Evolutionary conservation across 2,888 invertebrate genomes (phyloP).

Genomic region (Zhuqinia jingwanae): DNA sequence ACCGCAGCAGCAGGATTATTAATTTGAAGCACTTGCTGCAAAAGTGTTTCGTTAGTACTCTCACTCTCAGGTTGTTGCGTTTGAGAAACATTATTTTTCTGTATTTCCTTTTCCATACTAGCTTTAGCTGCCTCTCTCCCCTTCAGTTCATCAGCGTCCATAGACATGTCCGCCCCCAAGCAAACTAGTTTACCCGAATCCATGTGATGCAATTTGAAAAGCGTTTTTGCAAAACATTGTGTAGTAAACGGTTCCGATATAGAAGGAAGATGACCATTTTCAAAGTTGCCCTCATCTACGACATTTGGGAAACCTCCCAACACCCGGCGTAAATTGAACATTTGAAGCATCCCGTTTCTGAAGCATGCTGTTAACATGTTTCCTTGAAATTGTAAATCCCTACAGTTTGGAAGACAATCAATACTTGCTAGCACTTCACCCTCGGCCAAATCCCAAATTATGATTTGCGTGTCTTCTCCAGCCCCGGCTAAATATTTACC

Average conservation of each 20-base stretch:
- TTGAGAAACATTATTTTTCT: neutral
- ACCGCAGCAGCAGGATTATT: neutral
- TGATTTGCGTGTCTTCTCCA: slow-evolving; percentile 87
- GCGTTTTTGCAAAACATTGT: slow-evolving; percentile 51
- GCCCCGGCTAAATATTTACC: slow-evolving; percentile 92
- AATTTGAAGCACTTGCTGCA: slow-evolving; percentile 46
- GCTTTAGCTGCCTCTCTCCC: neutral
- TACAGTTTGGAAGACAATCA: slow-evolving; percentile 81
- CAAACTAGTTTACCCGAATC: slow-evolving; percentile 69
- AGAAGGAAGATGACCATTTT: neutral
- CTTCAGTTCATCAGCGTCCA: neutral
- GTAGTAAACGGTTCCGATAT: slow-evolving; percentile 48
- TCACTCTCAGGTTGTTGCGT: neutral
- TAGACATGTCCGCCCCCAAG: slow-evolving; percentile 67
- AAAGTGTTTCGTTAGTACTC: neutral
- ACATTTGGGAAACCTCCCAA: slow-evolving; percentile 58
- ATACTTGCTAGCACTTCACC: slow-evolving; percentile 86
- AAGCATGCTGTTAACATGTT: slow-evolving; percentile 86
- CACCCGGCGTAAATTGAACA: slow-evolving; percentile 84
- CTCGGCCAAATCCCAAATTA: slow-evolving; percentile 88
- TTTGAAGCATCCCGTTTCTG: slow-evolving; percentile 85
- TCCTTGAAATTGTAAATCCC: slow-evolving; percentile 81
- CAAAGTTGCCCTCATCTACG: neutral
- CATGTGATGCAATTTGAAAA: slow-evolving; percentile 72
- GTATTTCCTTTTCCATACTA: neutral